Percentiles rank a stretch among this genome's conserved stretches.
These are phyloP conservation scores for Ditylenchus weischeri DNA, from an alignment of 2,888 invertebrate species.

Conservation along the genomic window DNA sequence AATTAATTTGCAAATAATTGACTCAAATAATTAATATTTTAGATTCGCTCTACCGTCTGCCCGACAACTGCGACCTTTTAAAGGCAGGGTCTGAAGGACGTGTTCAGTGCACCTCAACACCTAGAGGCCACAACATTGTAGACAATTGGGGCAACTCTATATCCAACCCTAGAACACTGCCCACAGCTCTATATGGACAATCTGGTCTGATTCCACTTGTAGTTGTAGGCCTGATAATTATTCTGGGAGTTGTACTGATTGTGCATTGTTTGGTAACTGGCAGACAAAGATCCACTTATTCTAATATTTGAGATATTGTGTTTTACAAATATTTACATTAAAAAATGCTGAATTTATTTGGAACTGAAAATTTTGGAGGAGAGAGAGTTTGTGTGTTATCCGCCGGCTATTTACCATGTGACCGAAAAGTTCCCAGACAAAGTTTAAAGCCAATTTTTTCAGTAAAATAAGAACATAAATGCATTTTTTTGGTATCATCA, in stretches of 20 bases:
- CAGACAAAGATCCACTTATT: neutral
- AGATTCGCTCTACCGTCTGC: neutral
- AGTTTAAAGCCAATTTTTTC: too few relatives aligned
- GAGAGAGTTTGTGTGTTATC: too few relatives aligned
- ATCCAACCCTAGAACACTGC: neutral
- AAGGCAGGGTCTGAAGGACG: neutral
- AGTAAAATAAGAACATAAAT: too few relatives aligned
- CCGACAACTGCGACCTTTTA: conserved; percentile 3
- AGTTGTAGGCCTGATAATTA: neutral
- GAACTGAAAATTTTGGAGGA: too few relatives aligned
- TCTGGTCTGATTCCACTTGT: neutral
- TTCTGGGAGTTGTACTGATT: neutral
- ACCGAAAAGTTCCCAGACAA: too few relatives aligned
- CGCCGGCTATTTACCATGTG: too few relatives aligned
- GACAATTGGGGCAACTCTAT: conserved; percentile 1
- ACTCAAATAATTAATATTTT: neutral
- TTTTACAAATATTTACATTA: neutral
- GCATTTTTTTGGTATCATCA: too few relatives aligned
- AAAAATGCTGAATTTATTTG: neutral
- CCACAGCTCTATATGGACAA: neutral
- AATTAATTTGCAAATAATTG: too few relatives aligned
- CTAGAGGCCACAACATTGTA: neutral
- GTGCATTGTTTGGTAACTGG: neutral
- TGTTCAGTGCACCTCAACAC: neutral
- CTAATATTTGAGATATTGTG: neutral